Evolutionary conservation across 1,140 invertebrate genomes (phyloP).

Genomic region (Carcinoscorpius rotundicauda): DNA sequence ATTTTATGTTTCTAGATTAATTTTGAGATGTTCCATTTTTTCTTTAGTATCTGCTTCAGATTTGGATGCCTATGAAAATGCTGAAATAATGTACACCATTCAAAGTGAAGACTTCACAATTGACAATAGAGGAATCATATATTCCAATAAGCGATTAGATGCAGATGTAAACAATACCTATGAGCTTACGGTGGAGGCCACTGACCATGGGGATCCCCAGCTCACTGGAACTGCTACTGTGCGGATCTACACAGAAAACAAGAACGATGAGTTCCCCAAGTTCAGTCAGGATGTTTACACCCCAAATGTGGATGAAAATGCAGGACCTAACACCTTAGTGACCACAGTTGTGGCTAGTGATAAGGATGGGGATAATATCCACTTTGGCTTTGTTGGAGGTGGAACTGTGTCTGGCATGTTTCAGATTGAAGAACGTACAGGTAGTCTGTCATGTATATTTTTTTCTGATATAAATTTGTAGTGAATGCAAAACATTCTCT

Average conservation of each 20-base stretch:
- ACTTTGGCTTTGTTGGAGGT: slow-evolving; percentile 86
- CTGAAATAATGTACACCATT: slow-evolving; percentile 83
- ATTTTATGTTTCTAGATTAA: neutral
- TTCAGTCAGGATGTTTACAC: slow-evolving; percentile 92
- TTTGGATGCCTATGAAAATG: slow-evolving; percentile 79
- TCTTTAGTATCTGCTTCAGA: slow-evolving; percentile 72
- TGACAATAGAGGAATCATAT: slow-evolving; percentile 76
- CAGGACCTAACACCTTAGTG: slow-evolving; percentile 69
- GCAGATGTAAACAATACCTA: slow-evolving; percentile 94
- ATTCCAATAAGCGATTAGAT: slow-evolving; percentile 82
- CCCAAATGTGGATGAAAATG: slow-evolving; percentile 89
- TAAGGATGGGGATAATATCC: slow-evolving; percentile 86
- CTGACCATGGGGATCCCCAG: slow-evolving; percentile 77
- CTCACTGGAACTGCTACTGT: slow-evolving; percentile 84
- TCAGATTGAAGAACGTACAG: slow-evolving; percentile 83
- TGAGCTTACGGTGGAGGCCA: slow-evolving; percentile 80
- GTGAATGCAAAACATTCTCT: no score
- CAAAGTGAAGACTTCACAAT: slow-evolving; percentile 87
- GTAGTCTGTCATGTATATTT: neutral
- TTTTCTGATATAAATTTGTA: no score
- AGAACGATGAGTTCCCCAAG: slow-evolving; percentile 90
- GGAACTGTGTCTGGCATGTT: slow-evolving; percentile 80
- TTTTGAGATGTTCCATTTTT: slow-evolving; percentile 3
- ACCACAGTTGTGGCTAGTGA: slow-evolving; percentile 88
- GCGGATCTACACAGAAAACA: slow-evolving; percentile 86